Base-by-base conservation (phyloP, 2,888 invertebrate genomes). In the Thecocarcelia acutangulata region DNA sequence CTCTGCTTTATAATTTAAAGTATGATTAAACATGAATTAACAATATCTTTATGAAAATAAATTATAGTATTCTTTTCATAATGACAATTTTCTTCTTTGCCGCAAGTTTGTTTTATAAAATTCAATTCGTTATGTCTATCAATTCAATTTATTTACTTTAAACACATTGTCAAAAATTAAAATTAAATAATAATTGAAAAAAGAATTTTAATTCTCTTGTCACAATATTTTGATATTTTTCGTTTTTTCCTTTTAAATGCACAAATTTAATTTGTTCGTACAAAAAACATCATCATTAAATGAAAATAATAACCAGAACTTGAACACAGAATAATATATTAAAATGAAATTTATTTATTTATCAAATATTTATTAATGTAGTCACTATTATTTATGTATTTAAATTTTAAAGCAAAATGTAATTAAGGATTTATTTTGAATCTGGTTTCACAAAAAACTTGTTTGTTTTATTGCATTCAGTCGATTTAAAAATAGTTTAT, bases 191-290 rank as follows among this genome's bases (percentile, higher is more conserved):
- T 58, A 17, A 50, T 17, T 37, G 9, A 33, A 6, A 33, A 33
- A 33, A 33, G 8, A 9, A 33, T 6, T 33, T 33, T 8, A 33
- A 33, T 33, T 33, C 33, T 33, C 33, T 33, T 33, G 21, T 73
- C 73, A 73, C 21, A 73, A 73, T 73, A 73, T 73, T 73, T 73
- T 73, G 73, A 73, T 54, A 33, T 9, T 24, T 15, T 13, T 5
- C n/a, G 8, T 5, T 48, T 15, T 15, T 37, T 19, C 6, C 33
- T 33, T 33, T 33, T 33, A 33, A 33, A 33, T n/a, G 9, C 37
- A 21, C 17, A 52, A 5, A 17, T 50, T 50, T 17, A 24, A 40
- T 11, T 50, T 33, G 9, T 5, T 33, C 6, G 9, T 33, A 33
- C 9, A 33, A 33, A 33, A 33, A 33, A 33, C 8, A 8, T 33